Evolutionary conservation across 2,113 vertebrate species (phyloP).

Genomic region (Desmodus rotundus): DNA sequence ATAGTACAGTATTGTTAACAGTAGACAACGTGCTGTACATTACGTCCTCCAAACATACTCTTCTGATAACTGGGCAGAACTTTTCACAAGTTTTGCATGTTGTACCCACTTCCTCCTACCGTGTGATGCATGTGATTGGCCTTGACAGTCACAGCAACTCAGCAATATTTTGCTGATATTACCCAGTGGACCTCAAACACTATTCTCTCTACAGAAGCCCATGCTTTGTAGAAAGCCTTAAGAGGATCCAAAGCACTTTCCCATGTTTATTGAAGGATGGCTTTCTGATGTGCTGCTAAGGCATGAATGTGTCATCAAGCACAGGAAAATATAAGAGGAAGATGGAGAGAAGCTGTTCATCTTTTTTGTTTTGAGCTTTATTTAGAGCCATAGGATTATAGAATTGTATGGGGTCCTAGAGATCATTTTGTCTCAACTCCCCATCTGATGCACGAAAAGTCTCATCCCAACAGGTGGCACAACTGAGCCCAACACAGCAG

Average conservation of each 20-base stretch:
- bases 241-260: background rate
- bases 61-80: background rate
- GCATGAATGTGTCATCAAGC: background rate
- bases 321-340: background rate
- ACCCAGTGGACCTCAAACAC: background rate
- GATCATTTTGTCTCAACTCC: background rate
- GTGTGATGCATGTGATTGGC: background rate
- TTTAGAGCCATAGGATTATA: background rate
- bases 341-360: background rate
- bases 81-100: background rate
- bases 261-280: background rate
- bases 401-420: background rate
- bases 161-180: background rate
- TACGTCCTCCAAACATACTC: background rate
- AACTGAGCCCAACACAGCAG: background rate
- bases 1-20: background rate
- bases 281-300: background rate
- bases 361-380: background rate
- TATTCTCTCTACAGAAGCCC: background rate
- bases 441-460: background rate
- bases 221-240: background rate
- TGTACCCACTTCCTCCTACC: background rate
- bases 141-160: background rate
- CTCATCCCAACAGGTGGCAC: accelerated
- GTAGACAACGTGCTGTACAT: background rate